phyloP scores from a whole-genome alignment of 1,140 invertebrate species.

The Zaprionus lachaisei region DNA sequence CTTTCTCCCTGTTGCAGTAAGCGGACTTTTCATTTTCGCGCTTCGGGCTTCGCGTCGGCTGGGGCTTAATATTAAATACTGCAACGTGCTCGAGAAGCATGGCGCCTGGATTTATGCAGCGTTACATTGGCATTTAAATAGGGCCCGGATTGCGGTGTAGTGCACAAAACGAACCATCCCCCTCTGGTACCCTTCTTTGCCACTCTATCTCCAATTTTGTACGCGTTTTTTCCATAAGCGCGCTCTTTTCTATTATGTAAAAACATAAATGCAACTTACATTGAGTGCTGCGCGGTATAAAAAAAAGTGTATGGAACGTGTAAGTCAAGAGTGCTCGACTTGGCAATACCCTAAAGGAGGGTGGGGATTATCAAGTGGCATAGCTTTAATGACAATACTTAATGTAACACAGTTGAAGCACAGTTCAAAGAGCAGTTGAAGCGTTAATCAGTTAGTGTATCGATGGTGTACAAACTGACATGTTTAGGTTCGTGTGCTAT shows the following conservation, averaged over 20 bases:
- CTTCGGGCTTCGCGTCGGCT: conserved; percentile 26
- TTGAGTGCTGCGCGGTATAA: conserved; percentile 57
- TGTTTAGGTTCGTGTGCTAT: too few species aligned
- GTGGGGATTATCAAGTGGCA: background rate
- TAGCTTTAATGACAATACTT: background rate
- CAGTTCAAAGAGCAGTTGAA: background rate
- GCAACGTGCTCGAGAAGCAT: conserved; percentile 66
- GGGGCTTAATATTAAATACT: conserved; percentile 66
- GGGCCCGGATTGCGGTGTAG: conserved; percentile 50
- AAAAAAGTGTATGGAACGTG: background rate
- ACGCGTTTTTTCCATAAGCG: conserved; percentile 23
- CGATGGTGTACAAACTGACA: background rate
- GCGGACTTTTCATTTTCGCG: conserved; percentile 43
- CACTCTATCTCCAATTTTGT: conserved; percentile 6
- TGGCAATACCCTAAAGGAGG: background rate
- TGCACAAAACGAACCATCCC: background rate
- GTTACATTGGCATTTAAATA: conserved; percentile 76
- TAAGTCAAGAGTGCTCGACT: background rate
- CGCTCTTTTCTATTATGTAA: conserved; percentile 61
- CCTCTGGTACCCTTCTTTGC: background rate
- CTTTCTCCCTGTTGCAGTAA: conserved; percentile 13
- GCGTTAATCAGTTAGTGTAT: background rate
- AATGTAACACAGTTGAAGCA: background rate
- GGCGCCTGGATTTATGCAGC: conserved; percentile 73
- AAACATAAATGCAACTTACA: conserved; percentile 75